Base-by-base conservation (phyloP, 2,113 vertebrate species). In the Ammodytes marinus region DNA sequence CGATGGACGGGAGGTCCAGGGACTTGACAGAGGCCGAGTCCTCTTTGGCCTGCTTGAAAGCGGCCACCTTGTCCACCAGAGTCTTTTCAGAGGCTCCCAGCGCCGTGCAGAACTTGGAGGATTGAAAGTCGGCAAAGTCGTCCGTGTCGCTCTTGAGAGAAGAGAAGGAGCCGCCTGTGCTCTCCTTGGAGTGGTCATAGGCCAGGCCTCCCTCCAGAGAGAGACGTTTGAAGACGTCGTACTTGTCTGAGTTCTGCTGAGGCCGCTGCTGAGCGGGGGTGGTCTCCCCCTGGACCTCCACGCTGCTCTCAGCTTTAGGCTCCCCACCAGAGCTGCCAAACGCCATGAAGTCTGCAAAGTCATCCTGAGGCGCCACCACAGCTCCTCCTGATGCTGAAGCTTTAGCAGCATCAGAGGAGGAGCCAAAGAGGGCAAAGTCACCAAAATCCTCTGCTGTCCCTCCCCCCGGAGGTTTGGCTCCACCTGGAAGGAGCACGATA, bases 281-380 rank as follows among this genome's bases (percentile, higher is more conserved):
- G 86, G 88, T 72, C 84, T 83, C 94, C 5, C 43, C 94, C 90
- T 95, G 35, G 81, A 27, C 73, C 88, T 95, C 83, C 49, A 91
- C 64, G 87, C 94, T 4, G 57, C 80, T 75, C 69, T 93, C 92
- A 0, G 74, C 59, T 80, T 90, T 92, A 12, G 95, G 88, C 83
- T 96, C 95, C 3, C 91, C 96, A 3, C 93, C 80, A 1, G 95
- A 91, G 84, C 95, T 95, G 68, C 95, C 96, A 67, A 99, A 99
- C 13, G 97, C 97, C 96, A 99, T 96, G 88, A 99, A 99, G 92
- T 99, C 98, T 67, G 98, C 97, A 95, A 99, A 99, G 92, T 99
- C 97, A 54, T 99, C 98, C 68, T 98, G 98, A 84, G 87, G 77
- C 4, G 76, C 83, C 4, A 83, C 87, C 5, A 67, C 70, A 12